Conservation (phyloP, 2,888 invertebrate species). For the Actias luna region DNA sequence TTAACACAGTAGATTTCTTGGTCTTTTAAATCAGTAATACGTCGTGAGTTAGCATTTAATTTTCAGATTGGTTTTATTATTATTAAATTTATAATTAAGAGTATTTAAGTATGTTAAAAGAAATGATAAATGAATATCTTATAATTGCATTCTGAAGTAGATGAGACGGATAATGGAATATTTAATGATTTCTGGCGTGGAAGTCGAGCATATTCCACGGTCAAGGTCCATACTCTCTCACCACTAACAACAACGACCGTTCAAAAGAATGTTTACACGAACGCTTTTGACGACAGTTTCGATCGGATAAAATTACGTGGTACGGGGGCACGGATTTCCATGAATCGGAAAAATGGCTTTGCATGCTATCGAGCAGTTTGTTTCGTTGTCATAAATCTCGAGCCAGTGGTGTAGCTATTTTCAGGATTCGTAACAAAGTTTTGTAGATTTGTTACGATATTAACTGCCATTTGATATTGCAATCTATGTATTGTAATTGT, state of each 20-base stretch:
- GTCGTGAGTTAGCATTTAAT: too few species aligned
- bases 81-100: too few species aligned
- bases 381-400: conserved; percentile 9
- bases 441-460: neutral
- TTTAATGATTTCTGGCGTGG: conserved; percentile 8
- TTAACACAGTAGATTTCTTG: too few species aligned
- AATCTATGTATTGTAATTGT: neutral
- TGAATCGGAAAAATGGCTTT: conserved; percentile 14
- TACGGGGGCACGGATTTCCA: conserved; percentile 13
- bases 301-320: neutral
- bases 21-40: too few species aligned
- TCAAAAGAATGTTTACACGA: neutral
- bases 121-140: too few species aligned
- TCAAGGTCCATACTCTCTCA: conserved; percentile 25
- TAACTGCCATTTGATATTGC: neutral
- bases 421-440: conserved; percentile 11
- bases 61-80: too few species aligned
- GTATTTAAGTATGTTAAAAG: too few species aligned
- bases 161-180: conserved; percentile 7
- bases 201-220: conserved; percentile 25
- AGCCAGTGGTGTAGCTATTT: conserved; percentile 12
- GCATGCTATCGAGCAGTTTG: conserved; percentile 15
- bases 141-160: neutral
- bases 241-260: neutral
- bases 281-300: neutral